Base-by-base conservation (phyloP, 1,140 invertebrate genomes). In the Drosophila sucinea region DNA sequence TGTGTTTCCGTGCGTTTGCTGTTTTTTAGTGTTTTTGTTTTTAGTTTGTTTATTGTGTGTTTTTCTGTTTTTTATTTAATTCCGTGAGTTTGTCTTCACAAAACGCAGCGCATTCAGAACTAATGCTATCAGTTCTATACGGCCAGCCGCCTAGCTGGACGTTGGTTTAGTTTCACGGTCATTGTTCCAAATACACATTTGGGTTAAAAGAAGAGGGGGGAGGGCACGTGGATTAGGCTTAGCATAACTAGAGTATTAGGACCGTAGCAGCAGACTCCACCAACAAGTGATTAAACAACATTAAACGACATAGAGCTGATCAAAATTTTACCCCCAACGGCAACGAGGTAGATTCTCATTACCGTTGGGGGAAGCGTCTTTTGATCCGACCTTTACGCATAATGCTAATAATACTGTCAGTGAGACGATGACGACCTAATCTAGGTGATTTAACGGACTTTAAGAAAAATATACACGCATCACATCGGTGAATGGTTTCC, bases 401-500 rank as follows among this genome's bases (percentile, higher is more conserved):
- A 73, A 73, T 73, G 67, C n/a, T 76, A 57, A 32, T 27, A 8
- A 75, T 73, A 29, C 32, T 6, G 25, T 38, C 44, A 25, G 38
- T 58, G 38, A 11, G 29, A 25, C 5, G 29, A 25, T 23, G 29
- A 4, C 10, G 29, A 23, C 40, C 25, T 66, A 66, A 55, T 33
- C 38, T 58, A 40, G 32, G 4, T 3, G 6, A 17, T 51, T 55
- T 56, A 57, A 44, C n/a, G 55, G 32, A n/a, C 40, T 35, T 87
- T 91, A 92, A 68, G 92, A 92, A 81, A 92, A 92, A 92, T 90
- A 92, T 62, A 92, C 90, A 79, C 92, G 83, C 90, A 92, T 91
- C 33, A 92, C 84, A 67, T 90, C 86, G 73, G 83, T 87, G 90
- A 94, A 94, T 76, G 93, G 94, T 89, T 95, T 94, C 68, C 97